Evolutionary conservation across 2,113 vertebrate genomes (phyloP).

Genomic region (Pandion haliaetus): DNA sequence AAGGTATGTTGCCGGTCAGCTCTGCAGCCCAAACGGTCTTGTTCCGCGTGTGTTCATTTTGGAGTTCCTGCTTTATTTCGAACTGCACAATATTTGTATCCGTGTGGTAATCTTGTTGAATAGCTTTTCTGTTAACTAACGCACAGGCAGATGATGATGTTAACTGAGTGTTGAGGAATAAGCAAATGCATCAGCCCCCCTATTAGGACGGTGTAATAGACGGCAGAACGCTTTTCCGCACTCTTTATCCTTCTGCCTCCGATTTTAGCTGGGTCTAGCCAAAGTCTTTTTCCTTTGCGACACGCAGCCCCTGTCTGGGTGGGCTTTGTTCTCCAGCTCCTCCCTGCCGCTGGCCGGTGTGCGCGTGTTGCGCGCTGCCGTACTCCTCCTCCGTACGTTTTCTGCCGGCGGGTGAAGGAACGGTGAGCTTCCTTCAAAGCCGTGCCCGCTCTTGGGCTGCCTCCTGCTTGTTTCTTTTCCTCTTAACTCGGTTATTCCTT

Average conservation of each 20-base stretch:
- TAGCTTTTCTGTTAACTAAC: fast-evolving
- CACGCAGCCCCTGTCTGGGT: fast-evolving
- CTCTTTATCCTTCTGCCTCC: neutral
- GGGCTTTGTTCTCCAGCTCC: neutral
- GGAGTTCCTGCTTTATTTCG: neutral
- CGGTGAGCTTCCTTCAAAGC: neutral
- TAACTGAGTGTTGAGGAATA: fast-evolving
- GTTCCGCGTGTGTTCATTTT: fast-evolving
- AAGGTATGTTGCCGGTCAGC: neutral
- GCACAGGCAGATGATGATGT: fast-evolving
- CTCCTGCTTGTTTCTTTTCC: neutral
- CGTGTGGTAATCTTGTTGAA: fast-evolving
- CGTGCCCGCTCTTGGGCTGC: neutral
- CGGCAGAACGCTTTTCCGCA: neutral
- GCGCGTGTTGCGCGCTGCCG: fast-evolving
- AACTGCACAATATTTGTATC: fast-evolving
- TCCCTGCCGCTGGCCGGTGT: neutral
- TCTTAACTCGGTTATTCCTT: neutral
- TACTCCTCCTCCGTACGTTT: fast-evolving
- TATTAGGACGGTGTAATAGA: fast-evolving
- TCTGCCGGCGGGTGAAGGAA: neutral
- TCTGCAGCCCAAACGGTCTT: neutral
- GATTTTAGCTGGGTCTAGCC: neutral
- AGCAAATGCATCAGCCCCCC: neutral
- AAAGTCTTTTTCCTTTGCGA: neutral